Percentiles rank a stretch among this genome's conserved stretches.
phyloP scores from a whole-genome alignment of 2,113 vertebrate species.

The Chinchilla lanigera region DNA sequence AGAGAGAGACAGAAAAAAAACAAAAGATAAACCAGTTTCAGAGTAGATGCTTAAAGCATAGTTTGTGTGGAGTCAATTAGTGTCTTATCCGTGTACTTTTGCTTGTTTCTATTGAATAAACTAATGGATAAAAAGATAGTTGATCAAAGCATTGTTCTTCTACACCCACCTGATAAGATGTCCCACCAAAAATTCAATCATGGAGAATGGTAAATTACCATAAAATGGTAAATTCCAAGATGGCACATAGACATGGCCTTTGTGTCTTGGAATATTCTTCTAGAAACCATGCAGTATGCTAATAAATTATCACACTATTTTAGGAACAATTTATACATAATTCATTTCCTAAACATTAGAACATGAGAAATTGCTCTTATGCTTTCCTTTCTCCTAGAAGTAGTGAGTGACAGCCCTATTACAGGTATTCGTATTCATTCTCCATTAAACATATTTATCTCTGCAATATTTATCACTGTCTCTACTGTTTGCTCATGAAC shows the following conservation, averaged over 20 bases:
- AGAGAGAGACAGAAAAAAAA: background rate
- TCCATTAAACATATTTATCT: constrained; percentile 55
- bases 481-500: constrained; percentile 31
- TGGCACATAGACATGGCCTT: constrained; percentile 36
- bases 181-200: constrained; percentile 35
- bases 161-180: constrained; percentile 20
- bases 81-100: background rate
- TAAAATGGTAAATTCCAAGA: constrained; percentile 57
- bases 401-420: constrained; percentile 29
- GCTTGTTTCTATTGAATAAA: constrained; percentile 50
- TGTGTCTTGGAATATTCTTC: constrained; percentile 47
- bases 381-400: constrained; percentile 58
- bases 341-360: constrained; percentile 73
- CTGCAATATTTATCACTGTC: constrained; percentile 62
- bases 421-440: background rate
- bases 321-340: constrained; percentile 68
- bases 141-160: background rate
- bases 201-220: background rate
- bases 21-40: background rate
- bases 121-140: constrained; percentile 16
- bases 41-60: background rate
- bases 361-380: background rate
- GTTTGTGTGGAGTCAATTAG: background rate
- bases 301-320: constrained; percentile 69
- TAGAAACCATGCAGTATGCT: constrained; percentile 67